A percentile compares a stretch with the other conserved stretches of the same genome.
Conservation (phyloP, 2,113 vertebrate genomes). For the Monopterus albus region DNA sequence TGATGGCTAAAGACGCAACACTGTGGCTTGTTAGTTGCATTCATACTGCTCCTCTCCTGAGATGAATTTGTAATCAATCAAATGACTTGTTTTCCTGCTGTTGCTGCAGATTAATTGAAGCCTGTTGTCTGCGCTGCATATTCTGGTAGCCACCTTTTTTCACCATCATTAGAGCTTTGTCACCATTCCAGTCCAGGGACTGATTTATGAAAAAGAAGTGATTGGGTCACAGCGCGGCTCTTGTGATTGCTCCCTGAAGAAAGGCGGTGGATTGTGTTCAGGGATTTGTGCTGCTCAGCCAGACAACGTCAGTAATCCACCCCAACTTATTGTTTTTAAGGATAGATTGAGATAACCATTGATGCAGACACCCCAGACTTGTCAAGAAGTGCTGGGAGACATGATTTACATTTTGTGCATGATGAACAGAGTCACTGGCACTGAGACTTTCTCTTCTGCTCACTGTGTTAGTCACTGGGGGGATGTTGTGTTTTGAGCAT, state of each 20-base stretch:
- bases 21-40: slow-evolving; percentile 26
- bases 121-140: slow-evolving; percentile 13
- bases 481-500: slow-evolving; percentile 22
- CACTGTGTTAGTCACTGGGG: slow-evolving; percentile 32
- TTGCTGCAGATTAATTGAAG: slow-evolving; percentile 38
- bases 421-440: slow-evolving; percentile 54
- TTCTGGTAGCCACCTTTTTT: neutral
- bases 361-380: slow-evolving; percentile 36
- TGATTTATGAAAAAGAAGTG: slow-evolving; percentile 61
- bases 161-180: slow-evolving; percentile 41
- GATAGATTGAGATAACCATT: slow-evolving; percentile 31
- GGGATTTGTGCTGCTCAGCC: slow-evolving; percentile 58
- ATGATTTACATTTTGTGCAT: slow-evolving; percentile 63
- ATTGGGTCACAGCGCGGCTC: slow-evolving; percentile 60
- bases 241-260: slow-evolving; percentile 44
- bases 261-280: slow-evolving; percentile 34
- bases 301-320: slow-evolving; percentile 30
- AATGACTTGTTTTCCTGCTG: slow-evolving; percentile 34
- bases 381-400: slow-evolving; percentile 39
- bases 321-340: slow-evolving; percentile 36
- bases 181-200: slow-evolving; percentile 14
- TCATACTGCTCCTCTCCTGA: slow-evolving; percentile 12
- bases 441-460: slow-evolving; percentile 42
- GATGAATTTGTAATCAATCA: slow-evolving; percentile 58
- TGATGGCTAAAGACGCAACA: slow-evolving; percentile 22